Evolutionary conservation across 23 tunicate genomes (phyloP), one percentile per base, ranked within the genome.

Genomic region (Pegea sp.): DNA sequence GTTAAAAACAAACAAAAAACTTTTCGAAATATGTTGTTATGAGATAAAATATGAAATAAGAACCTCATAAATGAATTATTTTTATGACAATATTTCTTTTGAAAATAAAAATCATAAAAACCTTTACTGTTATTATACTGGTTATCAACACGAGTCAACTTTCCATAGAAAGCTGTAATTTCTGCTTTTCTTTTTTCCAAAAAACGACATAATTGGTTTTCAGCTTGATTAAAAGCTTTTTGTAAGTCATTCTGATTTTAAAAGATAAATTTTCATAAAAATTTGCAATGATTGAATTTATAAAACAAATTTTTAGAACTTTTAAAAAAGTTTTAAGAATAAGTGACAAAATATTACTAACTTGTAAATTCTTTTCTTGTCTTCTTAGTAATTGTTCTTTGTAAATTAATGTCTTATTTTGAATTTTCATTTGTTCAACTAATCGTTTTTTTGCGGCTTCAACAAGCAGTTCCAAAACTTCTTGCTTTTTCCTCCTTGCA

Each of bases 81-180:
- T n/a, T n/a, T n/a, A n/a, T n/a, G n/a, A n/a, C n/a, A n/a, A n/a
- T n/a, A n/a, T n/a, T n/a, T n/a, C n/a, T n/a, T n/a, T n/a, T n/a
- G n/a, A n/a, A n/a, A n/a, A n/a, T 8, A 38, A 38, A 38, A 38
- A 38, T 11, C 16, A 38, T 38, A 8, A 2, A 18, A 13, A 76
- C 88, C 88, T 76, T 87, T 87, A 42, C 97, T 87, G 34, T 79
- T 90, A n/a, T 90, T 90, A 57, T 69, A 89, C 23, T 71, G 90
- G 34, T 60, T 74, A 28, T 76, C 90, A 33, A 90, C 98, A 50
- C 67, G 54, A 5, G 57, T 52, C 5, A 89, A 64, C 71, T 77
- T 76, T 20, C 98, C 98, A 54, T 77, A 89, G 38, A 89, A 77
- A 28, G 98, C 64, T 42, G 67, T 67, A 0, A 89, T 75, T 57